Conservation (phyloP, 2,113 vertebrate species). For the Microtus montanus region DNA sequence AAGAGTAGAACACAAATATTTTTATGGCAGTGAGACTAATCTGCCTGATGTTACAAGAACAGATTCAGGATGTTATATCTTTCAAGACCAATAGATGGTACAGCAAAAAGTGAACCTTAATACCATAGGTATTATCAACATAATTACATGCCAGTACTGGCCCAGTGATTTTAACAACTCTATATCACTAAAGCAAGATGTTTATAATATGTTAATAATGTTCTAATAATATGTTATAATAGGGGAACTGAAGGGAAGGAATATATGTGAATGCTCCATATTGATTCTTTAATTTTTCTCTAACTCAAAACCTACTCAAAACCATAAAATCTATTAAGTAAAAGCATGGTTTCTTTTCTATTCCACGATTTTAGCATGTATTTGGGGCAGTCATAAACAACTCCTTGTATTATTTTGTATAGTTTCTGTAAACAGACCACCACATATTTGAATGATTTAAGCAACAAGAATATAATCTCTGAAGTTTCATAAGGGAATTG, state of each 20-base stretch:
- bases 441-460: neutral
- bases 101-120: neutral
- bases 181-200: too few relatives aligned
- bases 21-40: neutral
- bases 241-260: neutral
- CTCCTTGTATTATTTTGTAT: neutral
- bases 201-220: too few relatives aligned
- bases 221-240: neutral
- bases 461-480: neutral
- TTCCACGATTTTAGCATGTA: neutral
- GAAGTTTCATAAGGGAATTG: neutral
- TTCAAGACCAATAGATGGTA: neutral
- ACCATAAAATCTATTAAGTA: neutral
- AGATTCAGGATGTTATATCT: neutral
- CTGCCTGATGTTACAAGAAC: neutral
- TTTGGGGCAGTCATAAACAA: neutral
- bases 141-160: neutral
- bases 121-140: neutral
- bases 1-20: accelerated
- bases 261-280: neutral
- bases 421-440: neutral
- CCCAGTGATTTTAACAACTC: too few relatives aligned
- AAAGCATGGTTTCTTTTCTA: neutral
- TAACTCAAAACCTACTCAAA: neutral
- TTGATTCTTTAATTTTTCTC: neutral